A percentile compares a stretch with the other conserved stretches of the same genome.
These are phyloP conservation scores for Pantherophis alleghaniensis DNA, from an alignment of 2,797 vertebrate genomes.

Conservation along the genomic window DNA sequence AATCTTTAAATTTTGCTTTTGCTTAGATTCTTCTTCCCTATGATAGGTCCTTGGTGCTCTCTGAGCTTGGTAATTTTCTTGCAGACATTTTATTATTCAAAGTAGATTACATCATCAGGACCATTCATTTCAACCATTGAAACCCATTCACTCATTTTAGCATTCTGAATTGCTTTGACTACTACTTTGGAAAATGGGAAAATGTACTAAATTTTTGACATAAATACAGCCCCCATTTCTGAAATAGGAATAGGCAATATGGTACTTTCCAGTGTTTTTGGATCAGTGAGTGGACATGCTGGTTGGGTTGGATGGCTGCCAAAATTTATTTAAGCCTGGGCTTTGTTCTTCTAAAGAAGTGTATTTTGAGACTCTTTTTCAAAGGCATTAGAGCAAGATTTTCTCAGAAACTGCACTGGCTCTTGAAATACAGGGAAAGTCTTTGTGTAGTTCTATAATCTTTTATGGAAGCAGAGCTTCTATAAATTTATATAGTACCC, in stretches of 20 bases:
- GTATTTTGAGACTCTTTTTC: not conserved
- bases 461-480: not conserved
- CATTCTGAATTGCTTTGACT: not conserved
- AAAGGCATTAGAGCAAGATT: not conserved
- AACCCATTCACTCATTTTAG: not conserved
- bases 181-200: not conserved
- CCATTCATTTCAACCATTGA: not conserved
- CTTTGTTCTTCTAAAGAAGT: not conserved
- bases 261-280: not conserved
- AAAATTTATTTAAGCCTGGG: not conserved
- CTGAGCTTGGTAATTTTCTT: too few species aligned
- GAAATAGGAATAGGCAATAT: not conserved
- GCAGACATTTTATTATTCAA: too few species aligned
- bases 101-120: too few species aligned
- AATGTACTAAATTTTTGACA: not conserved
- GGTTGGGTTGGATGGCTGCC: not conserved
- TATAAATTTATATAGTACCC: not conserved
- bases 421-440: not conserved
- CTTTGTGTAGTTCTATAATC: not conserved
- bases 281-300: not conserved
- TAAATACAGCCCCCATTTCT: not conserved
- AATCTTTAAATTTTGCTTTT: not conserved
- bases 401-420: not conserved
- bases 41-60: too few species aligned
- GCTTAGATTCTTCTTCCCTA: not conserved